Percentiles rank a stretch among this genome's conserved stretches.
phyloP scores from a whole-genome alignment of 1,140 invertebrate species.

The Paralvinella palmiformis region DNA sequence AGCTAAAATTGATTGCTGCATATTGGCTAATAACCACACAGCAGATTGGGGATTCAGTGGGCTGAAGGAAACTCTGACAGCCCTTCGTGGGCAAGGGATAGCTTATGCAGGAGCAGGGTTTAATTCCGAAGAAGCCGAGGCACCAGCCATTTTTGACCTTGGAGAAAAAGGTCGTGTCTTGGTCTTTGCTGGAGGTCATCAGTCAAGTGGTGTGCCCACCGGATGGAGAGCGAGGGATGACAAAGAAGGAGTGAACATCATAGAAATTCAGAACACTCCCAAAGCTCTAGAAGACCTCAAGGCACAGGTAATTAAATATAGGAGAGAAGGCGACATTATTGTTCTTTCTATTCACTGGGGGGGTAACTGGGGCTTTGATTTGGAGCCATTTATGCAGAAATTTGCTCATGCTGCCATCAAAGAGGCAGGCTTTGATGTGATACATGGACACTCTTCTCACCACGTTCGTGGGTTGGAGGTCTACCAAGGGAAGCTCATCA shows the following conservation, averaged over 20 bases:
- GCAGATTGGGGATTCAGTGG: conserved; percentile 4
- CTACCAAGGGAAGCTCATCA: not conserved
- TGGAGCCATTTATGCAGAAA: not conserved
- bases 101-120: not conserved
- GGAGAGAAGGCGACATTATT: not conserved
- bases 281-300: not conserved
- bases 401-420: conserved; percentile 4
- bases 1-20: conserved; percentile 3
- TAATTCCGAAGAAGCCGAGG: not conserved
- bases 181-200: conserved; percentile 4
- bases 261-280: not conserved
- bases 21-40: conserved; percentile 8
- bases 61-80: not conserved
- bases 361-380: conserved; percentile 2
- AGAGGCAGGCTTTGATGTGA: not conserved
- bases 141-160: not conserved
- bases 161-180: conserved; percentile 2
- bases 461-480: conserved; percentile 1
- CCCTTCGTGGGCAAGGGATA: not conserved
- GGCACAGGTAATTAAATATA: not conserved
- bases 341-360: conserved; percentile 7
- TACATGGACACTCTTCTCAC: conserved; percentile 7
- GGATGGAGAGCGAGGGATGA: not conserved
- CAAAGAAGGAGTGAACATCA: not conserved
- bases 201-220: not conserved